A percentile compares a stretch with the other conserved stretches of the same genome.
Evolutionary conservation across 2,888 invertebrate species (phyloP).

Genomic region (Drosophila pegasa): DNA sequence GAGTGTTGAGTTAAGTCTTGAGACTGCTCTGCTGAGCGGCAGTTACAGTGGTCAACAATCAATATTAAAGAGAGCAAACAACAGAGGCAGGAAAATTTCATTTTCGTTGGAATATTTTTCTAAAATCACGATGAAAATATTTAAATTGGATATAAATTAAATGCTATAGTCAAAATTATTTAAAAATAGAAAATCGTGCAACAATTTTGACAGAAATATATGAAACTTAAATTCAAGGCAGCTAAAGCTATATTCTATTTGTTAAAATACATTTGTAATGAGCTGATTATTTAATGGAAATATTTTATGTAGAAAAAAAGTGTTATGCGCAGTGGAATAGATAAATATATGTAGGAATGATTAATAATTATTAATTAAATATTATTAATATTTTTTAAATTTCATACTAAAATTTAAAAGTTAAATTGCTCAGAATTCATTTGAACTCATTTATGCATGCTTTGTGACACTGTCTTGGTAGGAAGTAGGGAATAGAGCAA

Average conservation of each 20-base stretch:
- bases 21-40: not conserved
- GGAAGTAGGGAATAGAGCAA: not conserved
- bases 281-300: not conserved
- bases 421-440: not conserved
- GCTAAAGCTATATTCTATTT: not conserved
- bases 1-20: conserved; percentile 6
- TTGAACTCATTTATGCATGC: not conserved
- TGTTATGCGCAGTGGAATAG: not conserved
- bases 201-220: not conserved
- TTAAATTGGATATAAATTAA: conserved; percentile 4
- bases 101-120: not conserved
- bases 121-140: not conserved
- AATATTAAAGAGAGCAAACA: not conserved
- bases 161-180: not conserved
- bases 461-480: not conserved
- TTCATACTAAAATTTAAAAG: not conserved
- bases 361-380: not conserved
- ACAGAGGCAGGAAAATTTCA: not conserved
- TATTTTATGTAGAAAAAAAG: not conserved
- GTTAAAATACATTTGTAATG: not conserved
- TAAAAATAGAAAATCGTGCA: conserved; percentile 9
- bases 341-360: not conserved
- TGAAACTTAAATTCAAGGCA: not conserved
- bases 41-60: conserved; percentile 5
- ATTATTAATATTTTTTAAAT: not conserved